Evolutionary conservation across 1,140 invertebrate species (phyloP).

Genomic region (Agrypnia vestita): DNA sequence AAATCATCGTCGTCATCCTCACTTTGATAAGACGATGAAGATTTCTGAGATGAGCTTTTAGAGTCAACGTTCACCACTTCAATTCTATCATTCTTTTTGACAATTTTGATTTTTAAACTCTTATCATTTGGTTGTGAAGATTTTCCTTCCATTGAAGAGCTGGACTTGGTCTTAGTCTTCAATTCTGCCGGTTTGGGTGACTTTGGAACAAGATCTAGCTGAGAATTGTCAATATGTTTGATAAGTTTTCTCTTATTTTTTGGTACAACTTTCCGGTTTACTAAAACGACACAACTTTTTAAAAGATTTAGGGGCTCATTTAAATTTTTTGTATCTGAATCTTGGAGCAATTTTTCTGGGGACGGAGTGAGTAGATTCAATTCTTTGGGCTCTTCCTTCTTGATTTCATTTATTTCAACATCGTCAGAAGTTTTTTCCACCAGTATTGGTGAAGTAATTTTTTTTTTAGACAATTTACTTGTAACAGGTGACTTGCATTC

Average conservation of each 20-base stretch:
- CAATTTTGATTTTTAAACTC: constrained; percentile 28
- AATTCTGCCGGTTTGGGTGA: constrained; percentile 7
- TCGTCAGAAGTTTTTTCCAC: not conserved
- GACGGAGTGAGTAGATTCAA: not conserved
- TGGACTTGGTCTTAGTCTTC: constrained; percentile 4
- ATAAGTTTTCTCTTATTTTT: constrained; percentile 41
- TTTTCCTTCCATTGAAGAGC: not conserved
- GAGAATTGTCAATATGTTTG: constrained; percentile 6
- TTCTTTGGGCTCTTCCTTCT: not conserved
- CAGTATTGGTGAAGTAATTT: not conserved
- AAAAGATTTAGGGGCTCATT: constrained; percentile 14
- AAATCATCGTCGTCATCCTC: constrained; percentile 41
- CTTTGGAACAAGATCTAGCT: constrained; percentile 11
- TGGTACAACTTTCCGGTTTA: constrained; percentile 41
- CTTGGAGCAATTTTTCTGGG: not conserved
- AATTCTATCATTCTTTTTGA: constrained; percentile 24
- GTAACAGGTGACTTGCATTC: not conserved
- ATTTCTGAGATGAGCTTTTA: constrained; percentile 27
- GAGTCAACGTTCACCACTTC: not conserved
- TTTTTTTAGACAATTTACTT: not conserved
- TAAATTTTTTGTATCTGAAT: not conserved
- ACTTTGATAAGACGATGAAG: constrained; percentile 21
- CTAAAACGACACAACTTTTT: constrained; percentile 43
- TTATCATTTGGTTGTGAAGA: constrained; percentile 23
- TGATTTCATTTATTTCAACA: not conserved